Evolutionary conservation across 1,140 invertebrate species (phyloP).

Genomic region (Panagrolaimus sp.): DNA sequence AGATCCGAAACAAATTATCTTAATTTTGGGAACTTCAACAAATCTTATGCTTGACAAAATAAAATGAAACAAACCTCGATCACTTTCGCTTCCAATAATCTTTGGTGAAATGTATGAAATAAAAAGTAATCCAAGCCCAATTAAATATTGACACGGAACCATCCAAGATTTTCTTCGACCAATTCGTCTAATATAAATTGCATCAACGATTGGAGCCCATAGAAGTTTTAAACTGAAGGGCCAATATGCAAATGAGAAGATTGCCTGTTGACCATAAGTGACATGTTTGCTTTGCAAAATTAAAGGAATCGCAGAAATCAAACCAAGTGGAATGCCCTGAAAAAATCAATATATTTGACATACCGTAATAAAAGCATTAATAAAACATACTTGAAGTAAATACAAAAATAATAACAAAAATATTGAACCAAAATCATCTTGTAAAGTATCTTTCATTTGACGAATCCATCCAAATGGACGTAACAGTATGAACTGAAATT

Average conservation of each 20-base stretch:
- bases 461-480: slow-evolving; percentile 37
- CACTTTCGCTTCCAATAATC: slow-evolving; percentile 68
- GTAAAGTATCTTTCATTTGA: slow-evolving; percentile 46
- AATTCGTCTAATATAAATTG: slow-evolving; percentile 74
- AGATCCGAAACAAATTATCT: neutral
- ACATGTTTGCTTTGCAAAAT: slow-evolving; percentile 82
- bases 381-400: slow-evolving; percentile 48
- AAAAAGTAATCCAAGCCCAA: slow-evolving; percentile 74
- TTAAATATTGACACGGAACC: slow-evolving; percentile 77
- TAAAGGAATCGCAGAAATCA: slow-evolving; percentile 88
- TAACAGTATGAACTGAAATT: slow-evolving; percentile 32
- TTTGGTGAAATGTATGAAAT: slow-evolving; percentile 71
- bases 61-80: slow-evolving; percentile 3
- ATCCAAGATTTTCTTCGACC: slow-evolving; percentile 95
- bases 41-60: neutral
- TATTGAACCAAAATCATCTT: slow-evolving; percentile 58
- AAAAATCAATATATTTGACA: slow-evolving; percentile 64
- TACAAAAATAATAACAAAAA: slow-evolving; percentile 53
- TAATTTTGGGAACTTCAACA: neutral
- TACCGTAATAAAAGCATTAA: slow-evolving; percentile 10
- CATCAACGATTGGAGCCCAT: slow-evolving; percentile 96
- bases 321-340: slow-evolving; percentile 89
- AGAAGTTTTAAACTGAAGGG: slow-evolving; percentile 84
- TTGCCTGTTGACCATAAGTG: slow-evolving; percentile 86
- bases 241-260: slow-evolving; percentile 96